Base-by-base conservation (phyloP, 2,888 invertebrate genomes). In the Lasioglossum morio region DNA sequence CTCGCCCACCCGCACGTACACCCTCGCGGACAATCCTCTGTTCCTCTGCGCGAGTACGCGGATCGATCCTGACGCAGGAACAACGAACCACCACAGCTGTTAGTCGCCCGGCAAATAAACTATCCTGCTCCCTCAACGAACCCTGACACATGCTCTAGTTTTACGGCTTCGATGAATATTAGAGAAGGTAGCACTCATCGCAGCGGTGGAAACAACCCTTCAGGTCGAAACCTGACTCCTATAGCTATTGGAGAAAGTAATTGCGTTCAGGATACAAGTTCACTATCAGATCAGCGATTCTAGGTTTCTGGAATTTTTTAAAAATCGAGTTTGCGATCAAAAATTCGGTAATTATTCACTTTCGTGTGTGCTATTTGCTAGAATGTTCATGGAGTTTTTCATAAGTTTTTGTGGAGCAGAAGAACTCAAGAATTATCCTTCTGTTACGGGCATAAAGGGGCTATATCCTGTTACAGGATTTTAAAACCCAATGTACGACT, bases 31-130 rank as follows among this genome's bases (percentile, higher is more conserved):
- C 53, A n/a, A 53, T 53, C 8, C 53, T 53, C n/a, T 10, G 1
- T 34, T 23, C 10, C 66, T 4, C 30, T 34, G 66, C 66, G 66
- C 66, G 66, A 34, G 66, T 37, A 34, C n/a, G 60, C 46, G 46
- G 89, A 79, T 83, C 76, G 90, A 84, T 86, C 69, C 66, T 63
- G 72, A 40, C 14, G 69, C 74, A 81, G 77, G 72, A 81, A 86
- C 23, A 30, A 34, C 40, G 75, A 60, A 23, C 30, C 23, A 34
- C 4, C 66, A 8, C 63, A 63, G 63, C 63, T 66, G 66, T 34
- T 34, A 34, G 34, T 30, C 66, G 10, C 0, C 27, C 16, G 16
- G 27, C 16, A 7, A 16, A 60, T 60, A 27, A 30, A 60, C 27
- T 27, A 14, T 30, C 27, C 14, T 16, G 5, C 16, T 30, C 27